Percentiles rank a stretch among this genome's conserved stretches.
These are phyloP conservation scores for Lymantria monacha DNA, from an alignment of 2,888 invertebrate genomes.

Conservation along the genomic window DNA sequence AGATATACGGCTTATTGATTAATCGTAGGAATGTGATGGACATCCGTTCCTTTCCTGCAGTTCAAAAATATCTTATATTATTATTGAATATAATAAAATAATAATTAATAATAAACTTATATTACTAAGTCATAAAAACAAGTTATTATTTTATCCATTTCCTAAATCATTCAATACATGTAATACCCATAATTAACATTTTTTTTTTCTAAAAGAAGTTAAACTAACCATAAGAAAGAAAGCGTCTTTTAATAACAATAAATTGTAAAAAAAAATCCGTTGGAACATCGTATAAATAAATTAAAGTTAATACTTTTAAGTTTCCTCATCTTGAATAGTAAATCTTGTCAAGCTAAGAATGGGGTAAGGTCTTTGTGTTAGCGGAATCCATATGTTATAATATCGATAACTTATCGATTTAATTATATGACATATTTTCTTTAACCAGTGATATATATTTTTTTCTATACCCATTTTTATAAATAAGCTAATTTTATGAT, in stretches of 20 bases:
- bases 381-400: conserved; percentile 9
- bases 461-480: no score
- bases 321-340: conserved; percentile 27
- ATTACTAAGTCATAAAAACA: no score
- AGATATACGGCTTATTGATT: no score
- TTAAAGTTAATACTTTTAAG: conserved; percentile 28
- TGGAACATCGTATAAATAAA: conserved; percentile 23
- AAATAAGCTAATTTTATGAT: no score
- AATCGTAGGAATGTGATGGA: no score
- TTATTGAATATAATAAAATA: no score
- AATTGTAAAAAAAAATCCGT: conserved; percentile 23
- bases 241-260: conserved; percentile 25
- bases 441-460: background rate
- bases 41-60: no score
- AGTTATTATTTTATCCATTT: background rate
- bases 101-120: no score
- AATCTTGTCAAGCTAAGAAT: conserved; percentile 25
- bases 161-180: conserved; percentile 1
- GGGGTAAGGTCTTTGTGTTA: conserved; percentile 6
- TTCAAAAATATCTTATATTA: no score
- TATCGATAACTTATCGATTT: background rate
- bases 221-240: conserved; percentile 11
- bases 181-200: background rate
- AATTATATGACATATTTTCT: background rate
- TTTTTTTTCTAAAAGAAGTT: background rate